phyloP scores from a whole-genome alignment of 2,113 vertebrate species.

The Turdus rufiventris region DNA sequence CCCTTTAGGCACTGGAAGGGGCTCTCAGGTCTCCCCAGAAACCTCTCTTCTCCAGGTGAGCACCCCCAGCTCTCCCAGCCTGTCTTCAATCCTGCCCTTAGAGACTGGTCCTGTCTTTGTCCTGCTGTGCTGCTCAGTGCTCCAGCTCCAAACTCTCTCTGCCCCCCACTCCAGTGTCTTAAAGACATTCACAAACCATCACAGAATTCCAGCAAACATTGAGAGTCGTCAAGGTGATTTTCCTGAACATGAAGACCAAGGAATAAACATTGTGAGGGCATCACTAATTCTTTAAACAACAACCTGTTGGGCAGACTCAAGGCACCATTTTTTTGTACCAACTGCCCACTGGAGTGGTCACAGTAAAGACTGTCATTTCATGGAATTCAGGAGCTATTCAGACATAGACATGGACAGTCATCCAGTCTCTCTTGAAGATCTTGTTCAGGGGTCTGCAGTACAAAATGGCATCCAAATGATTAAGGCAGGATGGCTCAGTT shows the following conservation, averaged over 20 bases:
- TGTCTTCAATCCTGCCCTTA: not conserved
- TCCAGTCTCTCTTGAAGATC: not conserved
- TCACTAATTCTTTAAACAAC: not conserved
- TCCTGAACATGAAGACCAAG: not conserved
- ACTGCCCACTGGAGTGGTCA: not conserved
- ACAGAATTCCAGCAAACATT: not conserved
- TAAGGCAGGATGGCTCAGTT: not conserved
- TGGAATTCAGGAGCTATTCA: not conserved
- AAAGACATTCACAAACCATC: not conserved
- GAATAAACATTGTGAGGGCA: not conserved
- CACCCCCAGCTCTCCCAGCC: not conserved
- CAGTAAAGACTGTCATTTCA: not conserved
- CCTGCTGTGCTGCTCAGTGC: not conserved
- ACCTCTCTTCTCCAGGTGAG: not conserved
- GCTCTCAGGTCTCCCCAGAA: not conserved
- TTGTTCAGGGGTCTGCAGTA: not conserved
- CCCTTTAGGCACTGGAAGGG: not conserved
- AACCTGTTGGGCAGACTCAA: not conserved
- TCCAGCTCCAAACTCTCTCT: not conserved
- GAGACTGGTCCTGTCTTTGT: not conserved
- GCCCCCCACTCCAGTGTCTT: not conserved
- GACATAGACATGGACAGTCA: not conserved
- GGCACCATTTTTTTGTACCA: not conserved
- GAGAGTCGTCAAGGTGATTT: not conserved
- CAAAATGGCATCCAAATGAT: not conserved